phyloP scores from a whole-genome alignment of 2,797 vertebrate genomes.

The Phylloscopus collybita region DNA sequence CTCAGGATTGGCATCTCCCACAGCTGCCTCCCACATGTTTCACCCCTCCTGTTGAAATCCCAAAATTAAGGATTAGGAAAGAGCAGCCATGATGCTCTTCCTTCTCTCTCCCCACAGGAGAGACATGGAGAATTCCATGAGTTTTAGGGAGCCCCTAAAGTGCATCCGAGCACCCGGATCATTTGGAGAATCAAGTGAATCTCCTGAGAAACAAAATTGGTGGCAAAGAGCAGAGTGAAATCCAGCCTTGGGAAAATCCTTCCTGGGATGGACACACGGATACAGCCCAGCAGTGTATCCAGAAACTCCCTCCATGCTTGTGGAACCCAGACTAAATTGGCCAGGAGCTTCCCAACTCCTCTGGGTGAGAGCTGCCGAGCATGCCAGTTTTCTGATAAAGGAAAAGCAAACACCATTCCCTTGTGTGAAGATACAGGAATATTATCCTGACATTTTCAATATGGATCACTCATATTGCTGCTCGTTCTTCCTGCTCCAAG shows the following conservation, averaged over 20 bases:
- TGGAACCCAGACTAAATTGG: conserved; percentile 8
- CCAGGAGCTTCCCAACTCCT: not conserved
- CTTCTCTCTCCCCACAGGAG: not conserved
- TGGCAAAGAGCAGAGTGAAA: not conserved
- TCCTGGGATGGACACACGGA: not conserved
- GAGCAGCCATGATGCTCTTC: not conserved
- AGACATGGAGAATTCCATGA: not conserved
- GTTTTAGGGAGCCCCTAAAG: not conserved
- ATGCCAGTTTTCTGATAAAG: not conserved
- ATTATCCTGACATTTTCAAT: conserved; percentile 61
- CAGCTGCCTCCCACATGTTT: not conserved
- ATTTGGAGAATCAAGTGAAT: not conserved
- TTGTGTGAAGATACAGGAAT: not conserved
- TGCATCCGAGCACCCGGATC: rapidly evolving
- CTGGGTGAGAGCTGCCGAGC: conserved; percentile 5
- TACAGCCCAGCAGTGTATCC: not conserved
- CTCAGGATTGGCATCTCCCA: rapidly evolving
- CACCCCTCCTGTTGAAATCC: not conserved
- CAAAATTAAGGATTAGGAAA: not conserved
- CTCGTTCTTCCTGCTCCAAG: not conserved
- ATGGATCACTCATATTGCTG: conserved; percentile 4
- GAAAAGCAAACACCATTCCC: conserved; percentile 55
- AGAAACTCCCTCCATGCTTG: conserved; percentile 20
- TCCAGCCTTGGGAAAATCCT: not conserved
- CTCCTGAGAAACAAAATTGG: not conserved